phyloP scores from a whole-genome alignment of 2,888 invertebrate species.

The Malthinus seriepunctatus region DNA sequence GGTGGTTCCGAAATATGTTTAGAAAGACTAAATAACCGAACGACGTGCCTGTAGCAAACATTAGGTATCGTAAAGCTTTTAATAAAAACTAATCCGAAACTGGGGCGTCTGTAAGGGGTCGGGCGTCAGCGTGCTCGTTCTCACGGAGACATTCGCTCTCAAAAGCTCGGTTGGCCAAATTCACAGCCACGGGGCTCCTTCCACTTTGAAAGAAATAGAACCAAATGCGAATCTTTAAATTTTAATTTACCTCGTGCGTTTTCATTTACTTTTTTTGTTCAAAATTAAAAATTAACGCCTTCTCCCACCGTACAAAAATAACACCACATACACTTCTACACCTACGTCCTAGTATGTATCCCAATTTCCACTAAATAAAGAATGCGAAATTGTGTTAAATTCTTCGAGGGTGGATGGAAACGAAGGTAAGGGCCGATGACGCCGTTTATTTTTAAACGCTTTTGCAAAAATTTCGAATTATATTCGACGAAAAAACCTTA shows the following conservation, averaged over 20 bases:
- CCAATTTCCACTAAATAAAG: too few species aligned
- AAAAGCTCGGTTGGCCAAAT: slow-evolving; percentile 25
- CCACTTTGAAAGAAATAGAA: slow-evolving; percentile 19
- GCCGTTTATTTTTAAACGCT: too few species aligned
- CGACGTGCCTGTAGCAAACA: slow-evolving; percentile 12
- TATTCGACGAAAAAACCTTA: too few species aligned
- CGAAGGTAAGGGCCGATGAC: too few species aligned
- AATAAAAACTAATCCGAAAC: slow-evolving; percentile 26
- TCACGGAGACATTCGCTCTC: slow-evolving; percentile 25
- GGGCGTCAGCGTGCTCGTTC: slow-evolving; percentile 25
- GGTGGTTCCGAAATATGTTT: slow-evolving; percentile 10
- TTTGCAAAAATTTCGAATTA: too few species aligned
- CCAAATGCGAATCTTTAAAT: slow-evolving; percentile 18
- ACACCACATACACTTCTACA: too few species aligned
- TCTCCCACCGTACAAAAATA: too few species aligned
- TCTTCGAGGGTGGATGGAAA: too few species aligned
- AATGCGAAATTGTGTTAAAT: too few species aligned
- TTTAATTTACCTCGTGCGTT: slow-evolving; percentile 8
- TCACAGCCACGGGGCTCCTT: slow-evolving; percentile 23
- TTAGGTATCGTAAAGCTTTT: slow-evolving; percentile 22
- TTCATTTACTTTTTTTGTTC: neutral
- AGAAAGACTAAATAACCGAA: slow-evolving; percentile 6
- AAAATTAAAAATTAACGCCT: too few species aligned
- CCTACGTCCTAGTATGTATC: too few species aligned
- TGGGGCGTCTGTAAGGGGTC: slow-evolving; percentile 25